phyloP scores from a whole-genome alignment of 2,888 invertebrate genomes.

The Xestia xanthographa region DNA sequence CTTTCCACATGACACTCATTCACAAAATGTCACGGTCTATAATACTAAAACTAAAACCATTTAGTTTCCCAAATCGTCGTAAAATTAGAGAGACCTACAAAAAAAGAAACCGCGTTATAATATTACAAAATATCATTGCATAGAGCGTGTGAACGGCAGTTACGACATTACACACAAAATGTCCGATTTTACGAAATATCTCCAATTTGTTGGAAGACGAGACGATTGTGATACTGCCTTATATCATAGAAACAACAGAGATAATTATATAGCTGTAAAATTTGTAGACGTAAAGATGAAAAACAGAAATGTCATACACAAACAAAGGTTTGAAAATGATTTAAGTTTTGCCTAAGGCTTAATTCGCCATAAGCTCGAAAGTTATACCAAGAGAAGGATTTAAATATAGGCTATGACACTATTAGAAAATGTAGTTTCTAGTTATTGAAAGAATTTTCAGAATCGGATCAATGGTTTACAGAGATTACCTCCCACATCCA shows the following conservation, averaged over 20 bases:
- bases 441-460: too few relatives aligned
- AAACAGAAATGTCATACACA: too few relatives aligned
- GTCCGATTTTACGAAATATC: constrained; percentile 80
- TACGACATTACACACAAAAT: constrained; percentile 73
- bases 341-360: too few relatives aligned
- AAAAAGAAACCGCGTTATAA: constrained; percentile 59
- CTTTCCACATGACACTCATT: background rate
- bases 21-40: constrained; percentile 12
- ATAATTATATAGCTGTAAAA: constrained; percentile 6
- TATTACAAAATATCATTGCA: constrained; percentile 77
- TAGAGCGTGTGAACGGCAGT: constrained; percentile 77
- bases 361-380: too few relatives aligned
- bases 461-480: too few relatives aligned
- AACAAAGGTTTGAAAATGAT: too few relatives aligned
- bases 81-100: constrained; percentile 57
- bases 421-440: too few relatives aligned
- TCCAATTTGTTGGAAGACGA: constrained; percentile 64
- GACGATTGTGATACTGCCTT: constrained; percentile 31
- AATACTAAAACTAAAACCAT: constrained; percentile 22
- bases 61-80: constrained; percentile 53
- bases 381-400: too few relatives aligned
- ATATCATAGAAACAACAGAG: constrained; percentile 9
- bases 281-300: too few relatives aligned
- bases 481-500: too few relatives aligned
- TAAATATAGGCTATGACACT: too few relatives aligned